These are phyloP conservation scores for Hoplodrina ambigua DNA, from an alignment of 2,888 invertebrate genomes.

Conservation along the genomic window DNA sequence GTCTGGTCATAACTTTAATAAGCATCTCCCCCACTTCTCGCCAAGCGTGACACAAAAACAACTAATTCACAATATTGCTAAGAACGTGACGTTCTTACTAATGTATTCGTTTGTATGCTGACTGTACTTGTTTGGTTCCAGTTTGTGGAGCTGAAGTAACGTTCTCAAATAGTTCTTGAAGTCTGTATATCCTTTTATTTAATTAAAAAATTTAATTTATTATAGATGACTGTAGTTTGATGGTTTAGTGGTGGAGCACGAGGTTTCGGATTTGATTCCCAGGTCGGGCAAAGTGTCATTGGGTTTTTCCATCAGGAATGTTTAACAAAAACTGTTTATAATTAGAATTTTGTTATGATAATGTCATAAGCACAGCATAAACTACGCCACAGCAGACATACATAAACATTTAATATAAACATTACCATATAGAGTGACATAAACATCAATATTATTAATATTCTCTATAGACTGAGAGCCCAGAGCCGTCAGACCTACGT, in stretches of 20 bases:
- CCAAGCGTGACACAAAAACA: constrained; percentile 36
- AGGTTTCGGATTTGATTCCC: no score
- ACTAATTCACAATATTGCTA: constrained; percentile 47
- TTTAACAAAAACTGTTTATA: background rate
- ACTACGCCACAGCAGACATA: constrained; percentile 1
- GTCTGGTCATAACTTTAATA: constrained; percentile 43
- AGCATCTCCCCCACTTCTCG: constrained; percentile 34
- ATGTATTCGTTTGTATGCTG: constrained; percentile 55
- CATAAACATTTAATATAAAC: constrained; percentile 28
- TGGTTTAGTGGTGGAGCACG: no score
- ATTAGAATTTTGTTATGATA: constrained; percentile 2
- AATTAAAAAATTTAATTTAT: constrained; percentile 44
- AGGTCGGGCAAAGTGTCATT: no score
- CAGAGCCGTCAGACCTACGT: background rate
- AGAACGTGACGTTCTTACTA: constrained; percentile 42
- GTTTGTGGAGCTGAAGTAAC: constrained; percentile 16
- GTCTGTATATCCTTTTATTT: constrained; percentile 37
- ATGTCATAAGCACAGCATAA: background rate
- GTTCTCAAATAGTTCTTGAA: constrained; percentile 39
- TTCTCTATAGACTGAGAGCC: background rate
- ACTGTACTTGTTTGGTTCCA: constrained; percentile 43
- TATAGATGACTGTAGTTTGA: no score
- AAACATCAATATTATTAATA: constrained; percentile 11
- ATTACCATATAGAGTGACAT: constrained; percentile 24
- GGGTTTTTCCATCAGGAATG: no score